A percentile compares a stretch with the other conserved stretches of the same genome.
Conservation (phyloP, 2,797 vertebrate species). For the Trematomus bernacchii region DNA sequence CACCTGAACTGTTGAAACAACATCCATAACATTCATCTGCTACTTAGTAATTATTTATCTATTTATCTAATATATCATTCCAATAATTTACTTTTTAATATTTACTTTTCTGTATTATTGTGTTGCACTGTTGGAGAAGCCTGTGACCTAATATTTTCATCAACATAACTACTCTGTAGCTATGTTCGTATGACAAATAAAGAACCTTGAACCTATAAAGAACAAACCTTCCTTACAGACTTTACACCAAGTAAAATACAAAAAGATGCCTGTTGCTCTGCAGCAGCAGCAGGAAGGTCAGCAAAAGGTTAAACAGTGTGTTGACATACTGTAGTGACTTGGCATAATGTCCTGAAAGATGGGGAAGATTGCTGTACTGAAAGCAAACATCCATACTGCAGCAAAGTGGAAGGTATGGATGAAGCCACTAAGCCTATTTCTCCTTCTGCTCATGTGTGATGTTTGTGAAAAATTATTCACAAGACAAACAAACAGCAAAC, state of each 20-base stretch:
- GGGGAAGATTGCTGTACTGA: constrained; percentile 22
- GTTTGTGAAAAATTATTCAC: constrained; percentile 13
- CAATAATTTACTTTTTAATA: no score
- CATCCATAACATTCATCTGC: no score
- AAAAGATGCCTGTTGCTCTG: neutral
- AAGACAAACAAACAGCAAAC: constrained; percentile 20
- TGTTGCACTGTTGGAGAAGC: no score
- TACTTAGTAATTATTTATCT: no score
- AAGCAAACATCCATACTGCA: constrained; percentile 41
- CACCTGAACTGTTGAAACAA: no score
- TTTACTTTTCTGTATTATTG: no score
- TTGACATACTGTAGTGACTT: constrained; percentile 25
- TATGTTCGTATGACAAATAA: no score
- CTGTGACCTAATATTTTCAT: no score
- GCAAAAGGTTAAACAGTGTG: constrained; percentile 21
- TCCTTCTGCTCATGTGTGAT: constrained; percentile 1
- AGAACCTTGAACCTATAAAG: no score
- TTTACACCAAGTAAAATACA: neutral
- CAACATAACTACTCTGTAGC: no score
- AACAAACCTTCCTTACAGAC: neutral
- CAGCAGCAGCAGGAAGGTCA: neutral
- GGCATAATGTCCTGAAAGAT: constrained; percentile 5
- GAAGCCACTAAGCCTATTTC: constrained; percentile 11
- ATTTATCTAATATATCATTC: no score
- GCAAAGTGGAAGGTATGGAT: constrained; percentile 22